A percentile compares a stretch with the other conserved stretches of the same genome.
Evolutionary conservation across 2,113 vertebrate genomes (phyloP).

Genomic region (Arenaria interpres): DNA sequence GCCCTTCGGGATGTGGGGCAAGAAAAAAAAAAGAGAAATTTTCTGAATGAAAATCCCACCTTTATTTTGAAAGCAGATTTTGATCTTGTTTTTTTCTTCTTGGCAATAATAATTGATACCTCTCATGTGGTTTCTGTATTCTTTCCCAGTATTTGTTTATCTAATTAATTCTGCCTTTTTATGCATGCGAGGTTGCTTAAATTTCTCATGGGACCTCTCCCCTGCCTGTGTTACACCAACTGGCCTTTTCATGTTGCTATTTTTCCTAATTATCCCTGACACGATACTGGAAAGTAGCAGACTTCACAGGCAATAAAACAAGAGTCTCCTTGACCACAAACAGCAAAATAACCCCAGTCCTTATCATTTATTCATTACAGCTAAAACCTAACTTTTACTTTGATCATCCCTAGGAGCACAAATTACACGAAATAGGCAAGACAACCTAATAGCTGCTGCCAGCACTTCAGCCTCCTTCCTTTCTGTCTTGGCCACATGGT

Average conservation of each 20-base stretch:
- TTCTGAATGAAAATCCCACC: background rate
- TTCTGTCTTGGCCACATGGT: background rate
- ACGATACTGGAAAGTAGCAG: background rate
- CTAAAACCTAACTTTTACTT: background rate
- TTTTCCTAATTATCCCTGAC: conserved; percentile 42
- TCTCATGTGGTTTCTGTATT: background rate
- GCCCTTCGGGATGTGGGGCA: background rate
- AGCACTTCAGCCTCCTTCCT: background rate
- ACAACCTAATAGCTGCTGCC: background rate
- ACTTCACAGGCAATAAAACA: background rate
- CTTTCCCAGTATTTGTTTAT: background rate
- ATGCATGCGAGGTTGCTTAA: background rate
- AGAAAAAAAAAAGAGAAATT: background rate
- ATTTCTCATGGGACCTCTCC: conserved; percentile 19
- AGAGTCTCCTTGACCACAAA: background rate
- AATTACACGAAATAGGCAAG: background rate
- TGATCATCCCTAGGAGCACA: background rate
- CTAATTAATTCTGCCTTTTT: conserved; percentile 11
- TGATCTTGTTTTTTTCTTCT: background rate
- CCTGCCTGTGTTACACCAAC: background rate
- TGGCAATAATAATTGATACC: background rate
- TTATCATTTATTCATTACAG: background rate
- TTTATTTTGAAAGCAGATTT: conserved; percentile 9
- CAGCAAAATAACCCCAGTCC: background rate
- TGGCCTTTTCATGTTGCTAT: conserved; percentile 37